Percentiles rank a stretch among this genome's conserved stretches.
These are phyloP conservation scores for Drosophila watanabei DNA, from an alignment of 1,140 invertebrate genomes.

Conservation along the genomic window DNA sequence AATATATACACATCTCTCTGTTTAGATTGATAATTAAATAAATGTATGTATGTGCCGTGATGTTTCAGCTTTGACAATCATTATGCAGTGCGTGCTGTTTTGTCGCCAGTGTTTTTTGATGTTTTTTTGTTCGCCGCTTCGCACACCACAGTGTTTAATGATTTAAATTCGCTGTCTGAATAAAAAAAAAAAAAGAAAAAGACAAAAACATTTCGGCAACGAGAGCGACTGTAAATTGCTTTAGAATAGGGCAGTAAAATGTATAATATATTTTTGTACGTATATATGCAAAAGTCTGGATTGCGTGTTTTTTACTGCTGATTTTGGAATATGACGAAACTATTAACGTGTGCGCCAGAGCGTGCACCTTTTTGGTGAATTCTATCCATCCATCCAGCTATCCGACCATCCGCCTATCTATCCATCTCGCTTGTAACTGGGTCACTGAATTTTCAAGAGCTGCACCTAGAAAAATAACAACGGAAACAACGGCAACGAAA, in stretches of 20 bases:
- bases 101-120: constrained; percentile 43
- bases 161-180: constrained; percentile 41
- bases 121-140: constrained; percentile 19
- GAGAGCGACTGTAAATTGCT: constrained; percentile 22
- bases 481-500: constrained; percentile 36
- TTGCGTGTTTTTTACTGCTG: constrained; percentile 58
- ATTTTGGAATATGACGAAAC: constrained; percentile 70
- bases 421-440: constrained; percentile 63
- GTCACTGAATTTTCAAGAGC: constrained; percentile 80
- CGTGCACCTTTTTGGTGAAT: constrained; percentile 50
- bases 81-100: constrained; percentile 60
- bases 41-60: not conserved
- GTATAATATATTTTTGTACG: not conserved
- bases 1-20: constrained; percentile 22
- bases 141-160: constrained; percentile 28
- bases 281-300: constrained; percentile 57
- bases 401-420: constrained; percentile 30
- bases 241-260: constrained; percentile 39
- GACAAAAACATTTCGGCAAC: constrained; percentile 19
- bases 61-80: constrained; percentile 44
- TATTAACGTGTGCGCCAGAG: constrained; percentile 75
- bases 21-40: constrained; percentile 35
- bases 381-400: constrained; percentile 37
- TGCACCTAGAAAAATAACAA: constrained; percentile 70
- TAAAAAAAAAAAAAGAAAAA: constrained; percentile 18